Conservation (phyloP, 2,888 invertebrate genomes). For the Scaptomyza cyrtandrae region DNA sequence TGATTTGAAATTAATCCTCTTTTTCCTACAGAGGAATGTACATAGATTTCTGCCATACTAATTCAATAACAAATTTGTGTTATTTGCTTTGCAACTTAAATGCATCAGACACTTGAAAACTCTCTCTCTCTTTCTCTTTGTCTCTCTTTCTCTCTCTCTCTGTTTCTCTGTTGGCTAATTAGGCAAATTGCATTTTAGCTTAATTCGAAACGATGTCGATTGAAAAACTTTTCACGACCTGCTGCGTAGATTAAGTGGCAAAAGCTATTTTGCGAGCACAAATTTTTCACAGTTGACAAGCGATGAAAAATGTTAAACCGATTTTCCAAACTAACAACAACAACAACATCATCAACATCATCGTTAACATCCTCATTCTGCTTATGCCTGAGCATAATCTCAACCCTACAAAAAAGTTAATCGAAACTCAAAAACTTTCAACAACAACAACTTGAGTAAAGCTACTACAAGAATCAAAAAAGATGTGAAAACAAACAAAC, state of each 20-base stretch:
- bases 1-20: background rate
- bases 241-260: conserved; percentile 53
- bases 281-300: conserved; percentile 47
- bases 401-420: conserved; percentile 60
- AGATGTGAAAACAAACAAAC: conserved; percentile 2
- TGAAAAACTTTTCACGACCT: conserved; percentile 55
- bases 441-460: conserved; percentile 19
- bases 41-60: background rate
- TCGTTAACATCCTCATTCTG: conserved; percentile 18
- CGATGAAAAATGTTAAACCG: conserved; percentile 48
- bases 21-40: background rate
- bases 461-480: background rate
- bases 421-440: conserved; percentile 55
- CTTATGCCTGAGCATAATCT: conserved; percentile 48
- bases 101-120: background rate
- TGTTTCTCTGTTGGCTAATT: conserved; percentile 50
- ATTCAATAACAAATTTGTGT: background rate
- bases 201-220: conserved; percentile 37
- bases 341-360: conserved; percentile 15
- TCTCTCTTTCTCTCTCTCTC: conserved; percentile 10
- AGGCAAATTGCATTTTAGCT: conserved; percentile 58
- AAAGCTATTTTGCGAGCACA: conserved; percentile 43
- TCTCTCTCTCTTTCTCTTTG: background rate
- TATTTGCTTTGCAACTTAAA: background rate
- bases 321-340: conserved; percentile 14